Conservation (phyloP, 35 echinoderm and acorn worm genomes). For the Heliocidaris tuberculata region DNA sequence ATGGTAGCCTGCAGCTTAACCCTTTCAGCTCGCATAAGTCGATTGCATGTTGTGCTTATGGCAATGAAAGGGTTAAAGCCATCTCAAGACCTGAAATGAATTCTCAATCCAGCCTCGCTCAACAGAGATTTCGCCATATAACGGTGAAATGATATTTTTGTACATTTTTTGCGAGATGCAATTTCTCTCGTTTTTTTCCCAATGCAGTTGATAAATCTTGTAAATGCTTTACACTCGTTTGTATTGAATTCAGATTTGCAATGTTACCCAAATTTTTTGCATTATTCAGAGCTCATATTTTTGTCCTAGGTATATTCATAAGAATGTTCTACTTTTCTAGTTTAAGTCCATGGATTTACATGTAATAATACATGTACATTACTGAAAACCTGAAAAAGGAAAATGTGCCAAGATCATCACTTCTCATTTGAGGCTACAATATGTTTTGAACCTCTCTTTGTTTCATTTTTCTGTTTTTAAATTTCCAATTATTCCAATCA, state of each 20-base stretch:
- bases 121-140: background rate
- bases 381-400: background rate
- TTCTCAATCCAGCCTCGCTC: background rate
- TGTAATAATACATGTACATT: background rate
- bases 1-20: background rate
- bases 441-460: background rate
- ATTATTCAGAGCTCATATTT: background rate
- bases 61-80: background rate
- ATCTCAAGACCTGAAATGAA: background rate
- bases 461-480: background rate
- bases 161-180: constrained; percentile 1
- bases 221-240: background rate
- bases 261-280: background rate
- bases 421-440: background rate
- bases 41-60: background rate
- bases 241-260: background rate
- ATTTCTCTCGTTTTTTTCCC: background rate
- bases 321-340: background rate
- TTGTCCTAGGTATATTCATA: background rate
- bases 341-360: background rate
- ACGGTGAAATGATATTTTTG: background rate
- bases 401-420: background rate
- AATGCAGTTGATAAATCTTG: constrained; percentile 7
- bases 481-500: background rate
- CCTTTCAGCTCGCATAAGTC: background rate